Evolutionary conservation across 2,888 invertebrate genomes (phyloP).

Genomic region (Allolobophora icterica): DNA sequence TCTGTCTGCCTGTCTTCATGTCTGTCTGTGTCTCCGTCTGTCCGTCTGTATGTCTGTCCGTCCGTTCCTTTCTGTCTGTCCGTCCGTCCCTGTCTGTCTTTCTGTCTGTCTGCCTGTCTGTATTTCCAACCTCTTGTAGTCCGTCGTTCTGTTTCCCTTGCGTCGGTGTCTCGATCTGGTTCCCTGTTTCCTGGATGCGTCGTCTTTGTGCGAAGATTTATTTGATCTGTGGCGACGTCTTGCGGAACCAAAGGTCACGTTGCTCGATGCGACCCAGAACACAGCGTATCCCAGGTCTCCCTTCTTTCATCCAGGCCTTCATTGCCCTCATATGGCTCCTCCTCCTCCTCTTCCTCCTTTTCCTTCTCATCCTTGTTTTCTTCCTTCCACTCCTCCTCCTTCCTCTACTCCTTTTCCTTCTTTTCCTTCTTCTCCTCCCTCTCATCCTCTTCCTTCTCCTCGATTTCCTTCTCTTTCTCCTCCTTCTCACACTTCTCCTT

Average conservation of each 20-base stretch:
- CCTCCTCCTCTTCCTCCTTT: neutral
- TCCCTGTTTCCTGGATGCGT: neutral
- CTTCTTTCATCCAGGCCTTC: neutral
- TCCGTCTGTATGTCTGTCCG: too few relatives aligned
- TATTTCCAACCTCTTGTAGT: neutral
- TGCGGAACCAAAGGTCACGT: neutral
- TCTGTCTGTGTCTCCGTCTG: too few relatives aligned
- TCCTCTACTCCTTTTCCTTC: neutral
- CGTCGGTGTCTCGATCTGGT: neutral
- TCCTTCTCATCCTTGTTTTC: neutral
- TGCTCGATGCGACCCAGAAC: neutral
- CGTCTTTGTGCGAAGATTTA: neutral
- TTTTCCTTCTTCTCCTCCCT: neutral
- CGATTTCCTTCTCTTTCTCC: neutral
- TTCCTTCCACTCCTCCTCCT: neutral
- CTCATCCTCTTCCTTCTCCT: too few relatives aligned
- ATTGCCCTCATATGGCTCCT: neutral
- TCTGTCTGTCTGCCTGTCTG: too few relatives aligned
- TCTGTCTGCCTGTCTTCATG: too few relatives aligned
- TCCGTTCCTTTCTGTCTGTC: too few relatives aligned
- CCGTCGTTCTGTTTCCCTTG: neutral
- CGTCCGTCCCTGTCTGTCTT: too few relatives aligned
- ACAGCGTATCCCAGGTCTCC: neutral
- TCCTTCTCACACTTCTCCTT: neutral
- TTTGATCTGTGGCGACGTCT: neutral